Conservation (phyloP, 64 coral and sea anemone genomes). For the Trachythela sp. region DNA sequence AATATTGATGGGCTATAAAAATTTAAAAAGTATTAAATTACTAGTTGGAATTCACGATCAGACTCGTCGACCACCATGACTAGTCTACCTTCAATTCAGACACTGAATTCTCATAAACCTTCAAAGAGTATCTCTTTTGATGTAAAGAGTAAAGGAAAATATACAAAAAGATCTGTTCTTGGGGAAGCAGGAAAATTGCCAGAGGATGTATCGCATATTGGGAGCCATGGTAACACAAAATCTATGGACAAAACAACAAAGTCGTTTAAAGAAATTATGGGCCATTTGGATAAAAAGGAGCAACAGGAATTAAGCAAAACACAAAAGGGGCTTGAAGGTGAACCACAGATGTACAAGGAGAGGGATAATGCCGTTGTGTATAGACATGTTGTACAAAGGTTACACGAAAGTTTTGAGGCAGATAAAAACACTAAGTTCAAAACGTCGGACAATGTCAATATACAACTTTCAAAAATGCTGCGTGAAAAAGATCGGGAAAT, state of each 20-base stretch:
- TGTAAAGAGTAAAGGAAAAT: neutral
- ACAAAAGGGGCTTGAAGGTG: neutral
- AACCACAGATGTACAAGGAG: neutral
- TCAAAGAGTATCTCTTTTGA: neutral
- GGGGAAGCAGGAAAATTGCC: neutral
- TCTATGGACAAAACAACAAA: neutral
- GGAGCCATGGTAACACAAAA: neutral
- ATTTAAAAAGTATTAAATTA: neutral
- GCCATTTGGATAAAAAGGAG: neutral
- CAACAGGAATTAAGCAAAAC: neutral
- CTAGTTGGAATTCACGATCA: neutral
- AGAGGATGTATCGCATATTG: neutral
- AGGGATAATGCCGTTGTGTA: neutral
- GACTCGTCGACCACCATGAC: neutral
- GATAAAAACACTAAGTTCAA: neutral
- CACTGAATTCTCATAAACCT: neutral
- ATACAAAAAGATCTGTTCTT: neutral
- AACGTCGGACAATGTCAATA: neutral
- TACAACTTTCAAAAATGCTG: neutral
- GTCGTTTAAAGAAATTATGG: neutral
- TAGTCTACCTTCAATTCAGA: neutral
- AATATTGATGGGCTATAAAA: neutral
- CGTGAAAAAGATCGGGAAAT: constrained; percentile 6
- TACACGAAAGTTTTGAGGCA: neutral
- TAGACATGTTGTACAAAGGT: neutral